A percentile compares a stretch with the other conserved stretches of the same genome.
Conservation (phyloP, 1,140 invertebrate species). For the Leptinotarsa undecemlineata region DNA sequence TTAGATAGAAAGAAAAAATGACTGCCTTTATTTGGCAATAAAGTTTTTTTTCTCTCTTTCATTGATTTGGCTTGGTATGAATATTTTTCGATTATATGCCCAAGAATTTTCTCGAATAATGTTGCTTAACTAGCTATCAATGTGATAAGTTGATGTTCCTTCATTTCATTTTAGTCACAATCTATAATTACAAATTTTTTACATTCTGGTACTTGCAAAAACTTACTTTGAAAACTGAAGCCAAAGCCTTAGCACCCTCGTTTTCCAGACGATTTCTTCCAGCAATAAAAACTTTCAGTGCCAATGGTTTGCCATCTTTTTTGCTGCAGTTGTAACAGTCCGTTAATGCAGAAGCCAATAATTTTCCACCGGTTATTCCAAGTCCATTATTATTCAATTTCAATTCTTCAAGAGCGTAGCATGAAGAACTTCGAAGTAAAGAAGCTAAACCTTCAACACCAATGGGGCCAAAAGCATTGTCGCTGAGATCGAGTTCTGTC, state of each 20-base stretch:
- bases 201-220: not conserved
- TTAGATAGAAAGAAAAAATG: no score
- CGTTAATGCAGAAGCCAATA: constrained; percentile 78
- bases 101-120: no score
- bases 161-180: not conserved
- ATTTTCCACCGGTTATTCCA: constrained; percentile 86
- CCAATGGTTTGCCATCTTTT: constrained; percentile 65
- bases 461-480: constrained; percentile 98
- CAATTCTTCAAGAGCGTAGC: constrained; percentile 81
- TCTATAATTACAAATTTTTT: not conserved
- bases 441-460: constrained; percentile 88
- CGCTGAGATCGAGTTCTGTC: constrained; percentile 89
- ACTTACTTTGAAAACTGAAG: constrained; percentile 77
- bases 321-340: constrained; percentile 72
- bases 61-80: not conserved
- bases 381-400: constrained; percentile 94
- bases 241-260: constrained; percentile 82
- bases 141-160: no score
- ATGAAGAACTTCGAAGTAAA: constrained; percentile 81
- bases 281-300: constrained; percentile 84
- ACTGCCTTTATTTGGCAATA: no score
- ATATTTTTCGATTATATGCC: not conserved
- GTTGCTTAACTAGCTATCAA: no score
- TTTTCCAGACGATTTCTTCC: constrained; percentile 95
- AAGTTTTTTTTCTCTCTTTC: not conserved